Evolutionary conservation across 2,113 vertebrate genomes (phyloP).

Genomic region (Xenopus borealis): DNA sequence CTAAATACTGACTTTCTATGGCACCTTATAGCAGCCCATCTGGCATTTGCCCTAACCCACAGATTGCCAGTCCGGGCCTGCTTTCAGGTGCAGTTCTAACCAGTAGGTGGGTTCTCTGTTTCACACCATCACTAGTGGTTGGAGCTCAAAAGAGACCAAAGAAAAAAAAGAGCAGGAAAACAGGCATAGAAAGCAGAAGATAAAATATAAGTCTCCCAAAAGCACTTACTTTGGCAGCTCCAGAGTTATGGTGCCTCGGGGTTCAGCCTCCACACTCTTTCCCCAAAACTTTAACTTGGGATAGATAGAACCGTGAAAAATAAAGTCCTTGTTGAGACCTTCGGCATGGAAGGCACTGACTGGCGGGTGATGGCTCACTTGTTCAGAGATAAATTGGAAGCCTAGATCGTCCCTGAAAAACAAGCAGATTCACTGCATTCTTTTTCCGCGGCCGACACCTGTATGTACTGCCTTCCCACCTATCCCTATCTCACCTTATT

Average conservation of each 20-base stretch:
- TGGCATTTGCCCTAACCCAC: too few species aligned
- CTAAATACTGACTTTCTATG: too few species aligned
- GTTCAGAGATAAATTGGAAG: slow-evolving; percentile 90
- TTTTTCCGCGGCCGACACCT: too few species aligned
- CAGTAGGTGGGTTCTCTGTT: too few species aligned
- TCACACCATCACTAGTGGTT: too few species aligned
- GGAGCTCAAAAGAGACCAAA: too few species aligned
- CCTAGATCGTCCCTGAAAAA: slow-evolving; percentile 82
- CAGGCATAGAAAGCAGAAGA: too few species aligned
- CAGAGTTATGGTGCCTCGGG: slow-evolving; percentile 90
- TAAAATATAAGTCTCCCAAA: too few species aligned
- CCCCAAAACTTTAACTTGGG: slow-evolving; percentile 98
- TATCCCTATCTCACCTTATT: slow-evolving; percentile 68
- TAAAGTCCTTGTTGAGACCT: slow-evolving; percentile 84
- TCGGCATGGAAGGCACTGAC: slow-evolving; percentile 90
- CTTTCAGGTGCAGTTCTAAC: too few species aligned
- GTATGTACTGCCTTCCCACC: background rate
- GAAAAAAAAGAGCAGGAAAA: too few species aligned
- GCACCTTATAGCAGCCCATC: too few species aligned
- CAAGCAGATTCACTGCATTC: background rate
- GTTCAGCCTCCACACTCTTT: slow-evolving; percentile 95
- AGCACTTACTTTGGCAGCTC: slow-evolving; percentile 85
- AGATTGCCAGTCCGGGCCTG: too few species aligned
- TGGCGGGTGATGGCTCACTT: slow-evolving; percentile 95
- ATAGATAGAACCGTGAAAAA: slow-evolving; percentile 94